These are phyloP conservation scores for Cosmopolites sordidus DNA, from an alignment of 2,888 invertebrate genomes.

Conservation along the genomic window DNA sequence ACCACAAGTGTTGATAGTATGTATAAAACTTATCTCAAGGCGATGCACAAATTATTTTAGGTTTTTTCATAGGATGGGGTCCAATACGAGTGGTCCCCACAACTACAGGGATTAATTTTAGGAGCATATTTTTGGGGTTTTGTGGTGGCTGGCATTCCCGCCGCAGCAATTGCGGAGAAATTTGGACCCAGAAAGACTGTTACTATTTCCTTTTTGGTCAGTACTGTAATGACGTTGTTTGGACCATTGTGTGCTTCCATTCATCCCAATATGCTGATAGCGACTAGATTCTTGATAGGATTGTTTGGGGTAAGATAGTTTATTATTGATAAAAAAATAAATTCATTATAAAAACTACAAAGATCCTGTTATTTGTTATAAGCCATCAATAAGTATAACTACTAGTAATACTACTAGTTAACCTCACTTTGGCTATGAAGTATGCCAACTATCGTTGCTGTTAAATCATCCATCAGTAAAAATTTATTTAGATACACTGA, in stretches of 20 bases:
- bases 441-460: too few species aligned
- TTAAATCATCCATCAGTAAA: too few species aligned
- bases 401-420: too few species aligned
- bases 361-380: too few species aligned
- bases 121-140: slow-evolving; percentile 70
- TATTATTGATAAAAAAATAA: too few species aligned
- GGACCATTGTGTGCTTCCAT: slow-evolving; percentile 58
- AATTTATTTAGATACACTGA: too few species aligned
- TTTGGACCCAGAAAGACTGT: slow-evolving; percentile 60
- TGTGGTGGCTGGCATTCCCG: slow-evolving; percentile 60
- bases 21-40: not conserved
- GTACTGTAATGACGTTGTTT: slow-evolving; percentile 56
- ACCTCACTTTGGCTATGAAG: too few species aligned
- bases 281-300: slow-evolving; percentile 58
- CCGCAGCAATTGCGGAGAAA: slow-evolving; percentile 63
- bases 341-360: too few species aligned
- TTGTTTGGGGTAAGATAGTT: slow-evolving; percentile 56
- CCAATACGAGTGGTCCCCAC: slow-evolving; percentile 56
- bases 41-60: not conserved
- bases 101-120: slow-evolving; percentile 60
- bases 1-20: not conserved
- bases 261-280: slow-evolving; percentile 55
- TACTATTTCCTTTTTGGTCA: slow-evolving; percentile 51
- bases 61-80: slow-evolving; percentile 46
- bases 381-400: too few species aligned